phyloP scores from a whole-genome alignment of 2,113 vertebrate species.

The Pomatorhinus ruficollis region DNA sequence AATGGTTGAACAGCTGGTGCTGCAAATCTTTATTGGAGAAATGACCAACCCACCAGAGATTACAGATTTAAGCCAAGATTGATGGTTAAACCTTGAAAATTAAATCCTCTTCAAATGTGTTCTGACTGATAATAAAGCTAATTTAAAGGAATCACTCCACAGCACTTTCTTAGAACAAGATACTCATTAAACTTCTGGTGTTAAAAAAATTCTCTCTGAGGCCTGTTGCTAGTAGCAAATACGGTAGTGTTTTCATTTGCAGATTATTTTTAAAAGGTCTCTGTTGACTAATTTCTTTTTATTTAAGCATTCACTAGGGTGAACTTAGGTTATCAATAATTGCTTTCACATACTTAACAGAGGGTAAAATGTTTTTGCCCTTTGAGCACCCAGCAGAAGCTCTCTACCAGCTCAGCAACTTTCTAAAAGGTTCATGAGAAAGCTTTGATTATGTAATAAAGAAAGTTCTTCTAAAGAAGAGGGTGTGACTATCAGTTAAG shows the following conservation, averaged over 20 bases:
- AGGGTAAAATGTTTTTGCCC: not conserved
- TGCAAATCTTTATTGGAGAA: constrained; percentile 11
- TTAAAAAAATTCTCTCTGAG: not conserved
- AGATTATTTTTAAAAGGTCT: constrained; percentile 25
- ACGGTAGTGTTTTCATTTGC: not conserved
- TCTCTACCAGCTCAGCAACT: not conserved
- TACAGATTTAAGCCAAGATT: constrained; percentile 36
- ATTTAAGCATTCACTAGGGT: not conserved
- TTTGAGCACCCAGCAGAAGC: not conserved
- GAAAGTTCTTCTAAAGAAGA: not conserved
- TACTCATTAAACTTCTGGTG: constrained; percentile 19
- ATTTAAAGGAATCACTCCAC: constrained; percentile 26
- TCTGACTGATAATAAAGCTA: constrained; percentile 28
- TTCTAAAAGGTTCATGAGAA: not conserved
- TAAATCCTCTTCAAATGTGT: constrained; percentile 28
- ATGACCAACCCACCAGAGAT: constrained; percentile 12
- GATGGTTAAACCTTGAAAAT: constrained; percentile 19
- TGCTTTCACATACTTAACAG: not conserved
- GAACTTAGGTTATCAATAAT: constrained; percentile 37
- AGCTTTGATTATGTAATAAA: not conserved
- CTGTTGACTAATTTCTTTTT: constrained; percentile 14
- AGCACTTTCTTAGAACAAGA: constrained; percentile 35
- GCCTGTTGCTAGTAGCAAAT: not conserved
- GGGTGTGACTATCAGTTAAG: not conserved
- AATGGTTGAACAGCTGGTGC: constrained; percentile 22